Evolutionary conservation across 2,888 invertebrate genomes (phyloP).

Genomic region (Mamestra brassicae): DNA sequence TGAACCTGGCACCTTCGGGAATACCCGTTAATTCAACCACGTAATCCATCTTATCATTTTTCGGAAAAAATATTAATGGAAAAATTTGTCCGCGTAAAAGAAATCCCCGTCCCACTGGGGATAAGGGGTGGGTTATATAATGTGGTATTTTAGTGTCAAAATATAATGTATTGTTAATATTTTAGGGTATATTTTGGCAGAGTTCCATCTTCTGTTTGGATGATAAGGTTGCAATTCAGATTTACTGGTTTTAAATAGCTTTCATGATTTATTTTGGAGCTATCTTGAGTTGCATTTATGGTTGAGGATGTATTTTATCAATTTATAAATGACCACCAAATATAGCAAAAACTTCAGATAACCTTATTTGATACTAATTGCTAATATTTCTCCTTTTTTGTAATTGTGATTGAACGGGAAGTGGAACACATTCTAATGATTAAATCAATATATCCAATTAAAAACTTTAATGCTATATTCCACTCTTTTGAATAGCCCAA

Average conservation of each 20-base stretch:
- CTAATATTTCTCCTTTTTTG: not conserved
- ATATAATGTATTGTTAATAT: constrained; percentile 61
- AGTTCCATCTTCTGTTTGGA: constrained; percentile 50
- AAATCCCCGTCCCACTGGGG: constrained; percentile 80
- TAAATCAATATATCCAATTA: too few relatives aligned
- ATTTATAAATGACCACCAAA: not conserved
- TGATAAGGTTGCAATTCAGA: constrained; percentile 48
- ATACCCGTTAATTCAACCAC: constrained; percentile 82
- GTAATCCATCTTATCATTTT: constrained; percentile 90
- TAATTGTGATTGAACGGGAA: not conserved
- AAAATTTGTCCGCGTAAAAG: constrained; percentile 83
- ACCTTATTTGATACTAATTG: not conserved
- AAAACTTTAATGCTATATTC: too few relatives aligned
- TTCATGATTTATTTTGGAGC: constrained; percentile 21
- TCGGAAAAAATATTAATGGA: constrained; percentile 84
- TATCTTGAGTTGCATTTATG: not conserved
- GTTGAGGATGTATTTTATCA: not conserved
- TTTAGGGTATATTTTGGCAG: constrained; percentile 40
- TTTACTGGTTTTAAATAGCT: constrained; percentile 55
- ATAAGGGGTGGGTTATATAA: constrained; percentile 65
- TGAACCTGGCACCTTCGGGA: constrained; percentile 81
- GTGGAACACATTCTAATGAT: too few relatives aligned
- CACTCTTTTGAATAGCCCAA: not conserved
- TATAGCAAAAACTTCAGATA: not conserved
- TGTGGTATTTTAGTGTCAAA: constrained; percentile 47